These are phyloP conservation scores for Diprion similis DNA, from an alignment of 1,140 invertebrate genomes.

Conservation along the genomic window DNA sequence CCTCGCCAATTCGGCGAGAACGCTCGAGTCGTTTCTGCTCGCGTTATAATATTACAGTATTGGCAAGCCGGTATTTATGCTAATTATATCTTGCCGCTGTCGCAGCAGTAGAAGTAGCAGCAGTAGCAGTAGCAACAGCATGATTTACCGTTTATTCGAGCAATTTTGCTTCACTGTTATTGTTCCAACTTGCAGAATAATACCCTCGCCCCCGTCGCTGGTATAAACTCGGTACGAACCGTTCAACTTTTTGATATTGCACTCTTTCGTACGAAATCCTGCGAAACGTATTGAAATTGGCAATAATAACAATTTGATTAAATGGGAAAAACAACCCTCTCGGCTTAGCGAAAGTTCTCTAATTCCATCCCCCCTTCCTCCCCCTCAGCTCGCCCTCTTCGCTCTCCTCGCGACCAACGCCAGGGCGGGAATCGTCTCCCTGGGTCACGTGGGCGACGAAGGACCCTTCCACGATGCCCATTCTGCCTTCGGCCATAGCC, in stretches of 20 bases:
- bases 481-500: slow-evolving; percentile 32
- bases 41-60: no score
- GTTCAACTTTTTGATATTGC: no score
- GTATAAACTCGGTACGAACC: not conserved
- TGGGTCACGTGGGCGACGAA: not conserved
- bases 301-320: not conserved
- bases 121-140: not conserved
- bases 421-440: not conserved
- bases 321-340: not conserved
- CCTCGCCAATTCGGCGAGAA: no score
- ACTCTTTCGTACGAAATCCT: no score
- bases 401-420: not conserved
- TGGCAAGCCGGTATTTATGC: no score
- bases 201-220: not conserved
- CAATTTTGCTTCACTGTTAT: not conserved
- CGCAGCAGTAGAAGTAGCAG: no score
- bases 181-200: not conserved
- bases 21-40: not conserved
- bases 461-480: slow-evolving; percentile 18
- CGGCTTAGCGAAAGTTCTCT: not conserved
- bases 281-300: no score
- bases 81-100: not conserved
- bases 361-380: not conserved
- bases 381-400: not conserved
- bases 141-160: not conserved